These are phyloP conservation scores for Nemopilema nomurai DNA, from an alignment of 30 jellyfish, hydroid and myxozoan species.

Conservation along the genomic window DNA sequence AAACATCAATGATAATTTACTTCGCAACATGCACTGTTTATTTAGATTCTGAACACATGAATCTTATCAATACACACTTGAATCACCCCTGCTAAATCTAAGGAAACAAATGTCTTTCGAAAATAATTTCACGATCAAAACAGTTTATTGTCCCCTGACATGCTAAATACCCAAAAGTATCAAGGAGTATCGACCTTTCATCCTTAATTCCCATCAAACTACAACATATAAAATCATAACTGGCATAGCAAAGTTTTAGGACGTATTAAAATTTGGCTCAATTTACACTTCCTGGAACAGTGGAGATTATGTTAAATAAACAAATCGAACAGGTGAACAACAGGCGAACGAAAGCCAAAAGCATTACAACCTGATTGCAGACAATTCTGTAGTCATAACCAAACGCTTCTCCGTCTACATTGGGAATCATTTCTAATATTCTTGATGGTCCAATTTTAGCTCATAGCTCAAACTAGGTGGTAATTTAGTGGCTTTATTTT, in stretches of 20 bases:
- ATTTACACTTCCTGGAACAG: too few relatives aligned
- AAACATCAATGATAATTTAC: background rate
- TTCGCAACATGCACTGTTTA: background rate
- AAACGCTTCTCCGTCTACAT: too few relatives aligned
- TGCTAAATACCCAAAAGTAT: background rate
- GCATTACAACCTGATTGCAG: too few relatives aligned
- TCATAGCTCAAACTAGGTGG: too few relatives aligned
- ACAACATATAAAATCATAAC: background rate
- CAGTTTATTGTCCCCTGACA: background rate
- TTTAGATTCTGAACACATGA: background rate
- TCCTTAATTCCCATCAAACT: background rate
- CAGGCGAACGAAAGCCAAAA: too few relatives aligned
- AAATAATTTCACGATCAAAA: background rate
- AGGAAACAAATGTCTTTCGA: background rate
- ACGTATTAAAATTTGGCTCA: background rate
- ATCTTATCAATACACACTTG: background rate
- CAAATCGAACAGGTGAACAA: too few relatives aligned
- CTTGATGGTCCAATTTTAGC: too few relatives aligned
- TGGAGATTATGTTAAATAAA: background rate
- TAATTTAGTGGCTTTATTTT: too few relatives aligned
- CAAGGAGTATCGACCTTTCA: background rate
- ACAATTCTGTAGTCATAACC: too few relatives aligned
- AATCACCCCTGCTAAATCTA: background rate
- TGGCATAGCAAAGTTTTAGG: background rate
- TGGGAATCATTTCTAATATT: too few relatives aligned